A percentile compares a stretch with the other conserved stretches of the same genome.
Evolutionary conservation across 1,140 invertebrate species (phyloP).

Genomic region (Sarcophaga bullata): DNA sequence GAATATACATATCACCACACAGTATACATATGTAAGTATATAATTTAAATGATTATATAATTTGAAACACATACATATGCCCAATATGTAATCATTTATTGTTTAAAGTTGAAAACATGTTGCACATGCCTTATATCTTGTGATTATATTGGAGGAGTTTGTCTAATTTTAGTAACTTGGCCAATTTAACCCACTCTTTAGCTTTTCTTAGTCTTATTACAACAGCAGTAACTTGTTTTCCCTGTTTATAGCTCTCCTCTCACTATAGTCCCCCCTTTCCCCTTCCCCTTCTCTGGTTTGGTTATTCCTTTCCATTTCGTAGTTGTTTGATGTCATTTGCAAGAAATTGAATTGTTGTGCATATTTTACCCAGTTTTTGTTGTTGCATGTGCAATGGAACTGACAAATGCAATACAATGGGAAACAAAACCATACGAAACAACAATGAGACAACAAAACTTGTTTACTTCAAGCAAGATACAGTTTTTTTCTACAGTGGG

Average conservation of each 20-base stretch:
- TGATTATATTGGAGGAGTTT: not conserved
- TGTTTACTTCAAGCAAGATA: not conserved
- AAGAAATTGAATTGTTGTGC: not conserved
- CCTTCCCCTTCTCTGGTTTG: no score
- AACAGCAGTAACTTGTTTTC: not conserved
- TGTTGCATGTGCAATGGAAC: not conserved
- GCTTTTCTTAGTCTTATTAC: not conserved
- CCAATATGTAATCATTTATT: no score
- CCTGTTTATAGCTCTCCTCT: not conserved
- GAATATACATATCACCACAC: no score
- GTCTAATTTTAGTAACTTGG: not conserved
- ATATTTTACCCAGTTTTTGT: conserved; percentile 24
- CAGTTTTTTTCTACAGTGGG: not conserved
- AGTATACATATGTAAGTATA: no score
- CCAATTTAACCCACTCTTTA: not conserved
- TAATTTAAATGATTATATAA: no score
- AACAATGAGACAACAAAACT: not conserved
- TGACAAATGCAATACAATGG: conserved; percentile 5
- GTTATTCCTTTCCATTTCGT: no score
- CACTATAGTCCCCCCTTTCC: no score
- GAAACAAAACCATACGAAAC: no score
- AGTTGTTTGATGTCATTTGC: not conserved
- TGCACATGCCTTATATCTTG: no score
- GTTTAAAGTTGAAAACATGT: no score
- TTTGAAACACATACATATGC: no score